phyloP scores from a whole-genome alignment of 2,888 invertebrate species.

The Tenthredo amoena region DNA sequence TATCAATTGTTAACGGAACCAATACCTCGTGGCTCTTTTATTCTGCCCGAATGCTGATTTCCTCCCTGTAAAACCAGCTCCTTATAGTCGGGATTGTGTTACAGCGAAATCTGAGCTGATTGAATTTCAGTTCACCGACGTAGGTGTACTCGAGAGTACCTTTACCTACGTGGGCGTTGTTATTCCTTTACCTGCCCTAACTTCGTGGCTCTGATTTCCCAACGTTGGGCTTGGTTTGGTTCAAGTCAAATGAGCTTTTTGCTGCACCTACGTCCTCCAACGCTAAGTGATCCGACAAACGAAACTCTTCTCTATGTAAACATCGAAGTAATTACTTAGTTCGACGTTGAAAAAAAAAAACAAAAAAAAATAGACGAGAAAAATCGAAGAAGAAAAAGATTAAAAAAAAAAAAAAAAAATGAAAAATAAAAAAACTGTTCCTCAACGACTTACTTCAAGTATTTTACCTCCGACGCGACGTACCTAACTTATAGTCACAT shows the following conservation, averaged over 20 bases:
- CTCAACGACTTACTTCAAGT: not conserved
- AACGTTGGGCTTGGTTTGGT: not conserved
- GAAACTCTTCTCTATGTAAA: slow-evolving; percentile 2
- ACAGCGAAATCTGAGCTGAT: slow-evolving; percentile 38
- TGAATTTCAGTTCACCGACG: slow-evolving; percentile 36
- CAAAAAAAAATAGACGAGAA: not conserved
- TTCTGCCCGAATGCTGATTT: slow-evolving; percentile 42
- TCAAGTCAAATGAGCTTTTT: not conserved
- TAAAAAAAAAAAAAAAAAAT: not conserved
- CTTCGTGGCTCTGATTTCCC: not conserved
- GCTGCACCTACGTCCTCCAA: not conserved
- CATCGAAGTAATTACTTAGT: not conserved
- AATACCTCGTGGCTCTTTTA: slow-evolving; percentile 44
- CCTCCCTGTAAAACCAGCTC: not conserved
- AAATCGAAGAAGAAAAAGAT: too few species aligned
- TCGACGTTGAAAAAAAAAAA: not conserved
- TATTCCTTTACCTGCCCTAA: slow-evolving; percentile 40
- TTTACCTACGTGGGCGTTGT: not conserved
- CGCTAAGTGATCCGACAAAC: not conserved
- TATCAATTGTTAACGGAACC: slow-evolving; percentile 45
- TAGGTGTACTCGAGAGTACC: not conserved
- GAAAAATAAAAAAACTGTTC: not conserved
- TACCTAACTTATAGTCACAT: not conserved
- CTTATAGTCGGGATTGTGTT: slow-evolving; percentile 14
- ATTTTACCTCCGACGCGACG: not conserved